Conservation (phyloP, 1,140 invertebrate genomes). For the Cardiocondyla obscurior region DNA sequence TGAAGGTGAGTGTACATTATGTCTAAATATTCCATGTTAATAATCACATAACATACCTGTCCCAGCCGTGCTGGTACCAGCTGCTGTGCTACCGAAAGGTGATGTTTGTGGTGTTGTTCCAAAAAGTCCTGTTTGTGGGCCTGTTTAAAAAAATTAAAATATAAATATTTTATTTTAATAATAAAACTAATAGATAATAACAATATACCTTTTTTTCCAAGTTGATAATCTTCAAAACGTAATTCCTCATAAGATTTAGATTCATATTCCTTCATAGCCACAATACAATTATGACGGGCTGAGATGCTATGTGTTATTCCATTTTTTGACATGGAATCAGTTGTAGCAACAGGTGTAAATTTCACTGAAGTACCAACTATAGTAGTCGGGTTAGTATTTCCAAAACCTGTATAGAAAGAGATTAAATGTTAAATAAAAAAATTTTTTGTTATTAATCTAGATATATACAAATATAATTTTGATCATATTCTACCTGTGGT, state of each 20-base stretch:
- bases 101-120: slow-evolving; percentile 81
- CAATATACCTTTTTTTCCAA: slow-evolving; percentile 91
- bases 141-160: slow-evolving; percentile 55
- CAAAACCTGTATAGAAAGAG: slow-evolving; percentile 83
- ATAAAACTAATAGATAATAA: neutral
- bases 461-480: neutral
- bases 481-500: slow-evolving; percentile 78
- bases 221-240: slow-evolving; percentile 95
- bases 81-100: slow-evolving; percentile 82
- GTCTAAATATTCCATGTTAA: neutral
- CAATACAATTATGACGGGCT: slow-evolving; percentile 97
- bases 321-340: slow-evolving; percentile 95
- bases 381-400: slow-evolving; percentile 81
- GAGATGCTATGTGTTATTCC: slow-evolving; percentile 92
- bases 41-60: slow-evolving; percentile 68
- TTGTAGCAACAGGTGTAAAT: slow-evolving; percentile 93
- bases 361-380: slow-evolving; percentile 90
- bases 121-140: slow-evolving; percentile 85
- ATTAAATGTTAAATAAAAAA: neutral
- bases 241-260: slow-evolving; percentile 97
- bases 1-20: no score
- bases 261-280: slow-evolving; percentile 99
- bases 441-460: neutral
- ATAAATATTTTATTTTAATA: neutral
- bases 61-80: slow-evolving; percentile 80